Base-by-base conservation (phyloP, 1,140 invertebrate genomes). In the Halesus radiatus region DNA sequence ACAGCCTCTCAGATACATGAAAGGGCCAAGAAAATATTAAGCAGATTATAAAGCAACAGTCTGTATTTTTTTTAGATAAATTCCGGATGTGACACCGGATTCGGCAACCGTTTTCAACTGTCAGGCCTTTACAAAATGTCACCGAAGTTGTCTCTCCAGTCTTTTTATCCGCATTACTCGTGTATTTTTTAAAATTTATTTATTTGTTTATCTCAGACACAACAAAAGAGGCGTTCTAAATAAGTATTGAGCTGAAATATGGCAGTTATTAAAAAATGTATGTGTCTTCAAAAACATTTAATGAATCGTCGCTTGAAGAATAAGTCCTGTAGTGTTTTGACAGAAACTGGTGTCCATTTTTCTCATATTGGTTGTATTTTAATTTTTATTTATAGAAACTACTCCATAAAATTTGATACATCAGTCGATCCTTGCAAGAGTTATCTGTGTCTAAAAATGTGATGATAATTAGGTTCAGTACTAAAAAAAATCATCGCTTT, bases 11-110 rank as follows among this genome's bases (percentile, higher is more conserved):
- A 13, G 37, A 45, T 45, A 45, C 37, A 13, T 45, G 15, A 75
- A 75, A 37, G 54, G 54, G 32, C 26, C n/a, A 58, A 53, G 10
- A 8, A 13, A 16, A n/a, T n/a, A n/a, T n/a, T n/a, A n/a, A n/a
- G n/a, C n/a, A n/a, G 2, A 15, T 56, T 58, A 16, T n/a, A 37
- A 32, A 75, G 20, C 10, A 60, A 56, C 20, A 50, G 53, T 18
- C 26, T 58, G 50, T 56, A 45, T 45, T 45, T 56, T 23, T 29
- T 29, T 32, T 13, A 74, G 72, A 75, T 58, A 75, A 75, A 75
- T 60, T 75, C 72, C 72, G 72, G 72, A 75, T 75, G 72, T 75
- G 22, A 20, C 72, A 58, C 72, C 54, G 53, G 72, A 75, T 75
- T 37, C 16, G 20, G 23, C 20, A 75, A 58, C 72, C 72, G 72